Percentiles rank a stretch among this genome's conserved stretches.
These are phyloP conservation scores for Phenganax subtilis DNA, from an alignment of 92 coral and sea anemone genomes.

Conservation along the genomic window DNA sequence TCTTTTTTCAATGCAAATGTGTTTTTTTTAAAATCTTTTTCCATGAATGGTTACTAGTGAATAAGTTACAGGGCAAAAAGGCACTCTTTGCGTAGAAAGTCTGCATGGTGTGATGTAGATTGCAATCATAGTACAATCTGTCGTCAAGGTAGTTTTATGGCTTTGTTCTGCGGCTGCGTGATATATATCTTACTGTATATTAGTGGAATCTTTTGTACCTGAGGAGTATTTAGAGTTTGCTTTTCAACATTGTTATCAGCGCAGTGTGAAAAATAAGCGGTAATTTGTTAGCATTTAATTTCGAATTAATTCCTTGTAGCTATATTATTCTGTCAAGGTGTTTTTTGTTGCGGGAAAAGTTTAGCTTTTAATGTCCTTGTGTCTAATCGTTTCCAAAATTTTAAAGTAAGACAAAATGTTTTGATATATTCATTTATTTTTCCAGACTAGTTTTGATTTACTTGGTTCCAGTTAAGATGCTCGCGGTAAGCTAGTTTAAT, in stretches of 20 bases:
- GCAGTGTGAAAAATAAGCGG: constrained; percentile 85
- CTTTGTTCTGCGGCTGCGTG: not conserved
- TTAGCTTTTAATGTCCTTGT: not conserved
- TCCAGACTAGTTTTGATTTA: constrained; percentile 77
- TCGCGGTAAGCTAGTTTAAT: constrained; percentile 61
- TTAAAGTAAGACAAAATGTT: no score
- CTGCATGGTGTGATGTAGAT: no score
- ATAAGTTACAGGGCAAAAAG: no score
- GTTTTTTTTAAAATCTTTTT: not conserved
- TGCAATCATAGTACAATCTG: no score
- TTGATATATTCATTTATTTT: not conserved
- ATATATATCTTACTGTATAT: not conserved
- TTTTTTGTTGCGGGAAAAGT: not conserved
- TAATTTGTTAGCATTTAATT: constrained; percentile 18
- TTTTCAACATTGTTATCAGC: constrained; percentile 72
- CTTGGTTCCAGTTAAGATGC: constrained; percentile 95
- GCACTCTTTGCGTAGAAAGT: no score
- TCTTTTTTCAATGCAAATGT: not conserved
- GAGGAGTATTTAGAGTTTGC: constrained; percentile 82
- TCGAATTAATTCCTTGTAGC: no score
- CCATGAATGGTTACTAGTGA: no score
- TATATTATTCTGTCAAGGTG: no score
- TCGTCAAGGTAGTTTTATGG: not conserved
- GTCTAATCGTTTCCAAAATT: no score
- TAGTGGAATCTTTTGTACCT: constrained; percentile 49